These are phyloP conservation scores for Odocoileus hemionus DNA, from an alignment of 2,113 vertebrate genomes.

Conservation along the genomic window DNA sequence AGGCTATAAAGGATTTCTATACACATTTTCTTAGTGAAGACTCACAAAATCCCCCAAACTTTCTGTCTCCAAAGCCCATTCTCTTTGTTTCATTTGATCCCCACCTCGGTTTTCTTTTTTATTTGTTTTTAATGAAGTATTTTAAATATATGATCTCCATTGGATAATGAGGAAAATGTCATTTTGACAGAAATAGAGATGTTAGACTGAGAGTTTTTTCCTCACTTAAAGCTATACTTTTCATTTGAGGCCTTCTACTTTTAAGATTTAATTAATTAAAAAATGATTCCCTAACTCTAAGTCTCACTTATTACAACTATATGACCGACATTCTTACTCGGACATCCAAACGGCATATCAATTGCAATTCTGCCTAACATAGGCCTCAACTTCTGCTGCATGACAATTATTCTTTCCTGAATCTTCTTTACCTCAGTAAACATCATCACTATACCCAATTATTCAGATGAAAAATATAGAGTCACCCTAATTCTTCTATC, in stretches of 20 bases:
- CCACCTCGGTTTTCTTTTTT: neutral
- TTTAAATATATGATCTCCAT: neutral
- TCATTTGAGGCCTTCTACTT: neutral
- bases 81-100: neutral
- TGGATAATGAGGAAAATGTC: neutral
- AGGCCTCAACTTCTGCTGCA: neutral
- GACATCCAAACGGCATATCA: neutral
- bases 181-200: neutral
- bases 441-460: neutral
- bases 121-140: neutral
- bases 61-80: neutral
- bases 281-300: neutral
- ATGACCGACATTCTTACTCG: neutral
- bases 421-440: neutral
- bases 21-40: neutral
- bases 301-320: neutral
- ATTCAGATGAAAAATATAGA: neutral
- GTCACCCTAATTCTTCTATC: neutral
- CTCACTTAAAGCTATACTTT: neutral
- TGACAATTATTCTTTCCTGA: neutral
- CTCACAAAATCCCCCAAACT: neutral
- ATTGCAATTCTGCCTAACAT: neutral
- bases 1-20: neutral
- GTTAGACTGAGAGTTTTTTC: neutral
- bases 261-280: neutral